phyloP scores from a whole-genome alignment of 2,888 invertebrate species.

The Willowsia nigromaculata region DNA sequence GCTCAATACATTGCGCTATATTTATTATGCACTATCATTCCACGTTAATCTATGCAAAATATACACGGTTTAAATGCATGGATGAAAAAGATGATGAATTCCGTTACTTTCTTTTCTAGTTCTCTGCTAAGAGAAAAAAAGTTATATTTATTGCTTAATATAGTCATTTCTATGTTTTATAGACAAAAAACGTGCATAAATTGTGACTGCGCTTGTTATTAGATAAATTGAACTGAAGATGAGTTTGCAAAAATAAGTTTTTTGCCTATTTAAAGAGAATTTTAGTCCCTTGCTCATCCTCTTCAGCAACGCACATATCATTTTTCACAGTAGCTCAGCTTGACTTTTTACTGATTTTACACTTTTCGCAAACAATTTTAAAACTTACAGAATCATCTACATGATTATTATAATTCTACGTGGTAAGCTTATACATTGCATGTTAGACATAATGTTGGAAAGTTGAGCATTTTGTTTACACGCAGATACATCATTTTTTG shows the following conservation, averaged over 20 bases:
- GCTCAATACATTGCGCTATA: slow-evolving; percentile 10
- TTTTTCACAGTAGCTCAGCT: slow-evolving; percentile 11
- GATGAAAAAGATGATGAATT: neutral
- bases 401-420: too few relatives aligned
- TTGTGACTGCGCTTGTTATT: neutral
- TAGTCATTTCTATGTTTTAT: neutral
- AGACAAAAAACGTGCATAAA: neutral
- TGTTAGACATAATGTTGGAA: too few relatives aligned
- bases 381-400: neutral
- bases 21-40: slow-evolving; percentile 14
- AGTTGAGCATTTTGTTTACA: too few relatives aligned
- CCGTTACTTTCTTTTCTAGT: neutral
- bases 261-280: neutral
- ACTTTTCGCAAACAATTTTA: neutral
- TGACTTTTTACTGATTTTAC: slow-evolving; percentile 22
- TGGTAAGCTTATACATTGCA: too few relatives aligned
- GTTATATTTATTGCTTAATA: neutral
- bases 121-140: neutral
- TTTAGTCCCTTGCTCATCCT: neutral
- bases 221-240: neutral
- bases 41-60: neutral
- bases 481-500: too few relatives aligned
- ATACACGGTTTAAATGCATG: neutral
- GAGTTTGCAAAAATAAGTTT: neutral
- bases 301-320: neutral